Base-by-base conservation (phyloP, 2,888 invertebrate species). In the Cephus runcator region DNA sequence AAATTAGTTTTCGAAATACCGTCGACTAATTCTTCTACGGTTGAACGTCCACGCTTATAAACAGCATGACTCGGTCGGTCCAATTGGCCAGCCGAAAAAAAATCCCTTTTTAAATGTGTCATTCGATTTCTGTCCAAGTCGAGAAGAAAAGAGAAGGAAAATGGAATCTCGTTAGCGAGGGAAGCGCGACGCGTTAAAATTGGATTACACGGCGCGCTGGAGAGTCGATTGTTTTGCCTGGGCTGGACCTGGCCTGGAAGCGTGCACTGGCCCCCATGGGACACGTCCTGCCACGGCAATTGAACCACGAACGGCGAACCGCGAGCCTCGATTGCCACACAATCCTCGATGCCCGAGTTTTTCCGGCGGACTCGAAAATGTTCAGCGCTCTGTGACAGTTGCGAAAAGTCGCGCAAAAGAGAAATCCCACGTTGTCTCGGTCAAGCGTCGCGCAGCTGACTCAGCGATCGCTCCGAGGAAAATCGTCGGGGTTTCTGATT, bases 291-390 rank as follows among this genome's bases (percentile, higher is more conserved):
- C 81, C 77, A 76, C 81, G 79, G 12, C 82, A 76, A 81, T 77
- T 81, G 85, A 85, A 40, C 40, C 56, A 15, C 56, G 56, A 56
- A 35, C 35, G 11, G 12, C 35, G 35, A 35, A 40, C 40, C 56
- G 56, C 56, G 56, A 56, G 56, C 56, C 81, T 6, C 74, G 77
- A 83, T 84, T 84, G 77, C 84, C 56, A 73, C 82, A 84, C 79
- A 30, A 73, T 56, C 76, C 74, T 71, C 77, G 78, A 79, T 77
- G 79, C 79, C 77, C 80, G 77, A 73, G 80, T 85, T 85, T 85
- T 85, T 84, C 79, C 78, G 69, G 69, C 69, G 73, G 78, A 79
- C 81, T 83, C 81, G 84, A 84, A 82, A 84, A 84, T 81, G 74
- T 76, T 78, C 76, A 76, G 30, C 33, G 71, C 77, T 56, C 81